Evolutionary conservation across 2,888 invertebrate genomes (phyloP).

Genomic region (Drosophila antonietae): DNA sequence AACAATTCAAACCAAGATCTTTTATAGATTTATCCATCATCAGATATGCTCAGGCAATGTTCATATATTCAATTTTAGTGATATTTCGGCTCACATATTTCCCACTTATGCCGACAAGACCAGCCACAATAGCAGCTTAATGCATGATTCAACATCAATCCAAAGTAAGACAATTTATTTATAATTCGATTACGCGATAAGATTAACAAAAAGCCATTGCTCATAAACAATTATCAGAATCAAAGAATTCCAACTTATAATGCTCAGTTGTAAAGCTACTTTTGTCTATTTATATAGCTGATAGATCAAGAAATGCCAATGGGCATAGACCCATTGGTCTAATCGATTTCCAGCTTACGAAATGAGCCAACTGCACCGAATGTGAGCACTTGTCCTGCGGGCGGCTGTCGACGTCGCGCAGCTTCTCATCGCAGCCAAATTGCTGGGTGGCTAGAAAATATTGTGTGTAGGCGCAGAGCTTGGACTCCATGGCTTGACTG

Average conservation of each 20-base stretch:
- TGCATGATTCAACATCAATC: background rate
- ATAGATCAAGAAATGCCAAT: slow-evolving; percentile 6
- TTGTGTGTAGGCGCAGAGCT: slow-evolving; percentile 71
- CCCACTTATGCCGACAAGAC: too few relatives aligned
- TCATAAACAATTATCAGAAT: slow-evolving; percentile 12
- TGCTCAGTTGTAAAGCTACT: slow-evolving; percentile 24
- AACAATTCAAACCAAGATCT: background rate
- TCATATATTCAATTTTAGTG: too few relatives aligned
- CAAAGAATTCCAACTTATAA: slow-evolving; percentile 1
- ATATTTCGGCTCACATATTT: too few relatives aligned
- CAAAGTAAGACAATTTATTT: slow-evolving; percentile 3
- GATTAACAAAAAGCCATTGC: slow-evolving; percentile 16
- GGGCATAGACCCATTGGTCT: background rate
- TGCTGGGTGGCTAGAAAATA: slow-evolving; percentile 79
- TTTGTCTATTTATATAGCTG: slow-evolving; percentile 15
- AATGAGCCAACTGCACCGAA: slow-evolving; percentile 84
- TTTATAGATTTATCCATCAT: background rate
- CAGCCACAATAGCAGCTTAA: background rate
- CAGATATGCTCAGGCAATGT: too few relatives aligned
- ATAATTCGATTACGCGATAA: slow-evolving; percentile 22
- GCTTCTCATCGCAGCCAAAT: slow-evolving; percentile 80
- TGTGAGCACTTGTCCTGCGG: slow-evolving; percentile 63
- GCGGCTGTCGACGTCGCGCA: slow-evolving; percentile 68
- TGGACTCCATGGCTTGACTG: slow-evolving; percentile 78
- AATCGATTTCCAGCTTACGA: slow-evolving; percentile 83